phyloP scores from a whole-genome alignment of 2,797 vertebrate species.

The Rhinichthys osculus region DNA sequence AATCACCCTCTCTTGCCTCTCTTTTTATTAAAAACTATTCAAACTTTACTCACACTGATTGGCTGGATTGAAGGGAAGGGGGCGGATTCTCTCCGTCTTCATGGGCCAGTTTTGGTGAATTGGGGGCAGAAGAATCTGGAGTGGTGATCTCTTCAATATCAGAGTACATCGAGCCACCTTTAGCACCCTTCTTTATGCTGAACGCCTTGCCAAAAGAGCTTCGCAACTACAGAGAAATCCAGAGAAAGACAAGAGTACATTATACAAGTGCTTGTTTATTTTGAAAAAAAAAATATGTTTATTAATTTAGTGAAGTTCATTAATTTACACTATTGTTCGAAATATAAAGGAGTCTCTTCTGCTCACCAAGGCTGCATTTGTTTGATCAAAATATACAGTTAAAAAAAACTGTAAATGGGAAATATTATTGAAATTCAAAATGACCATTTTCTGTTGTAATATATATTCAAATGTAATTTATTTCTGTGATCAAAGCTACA shows the following conservation, averaged over 20 bases:
- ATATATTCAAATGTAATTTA: neutral
- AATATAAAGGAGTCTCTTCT: neutral
- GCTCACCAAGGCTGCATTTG: neutral
- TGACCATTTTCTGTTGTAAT: neutral
- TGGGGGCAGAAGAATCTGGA: conserved; percentile 93
- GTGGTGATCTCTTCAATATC: conserved; percentile 97
- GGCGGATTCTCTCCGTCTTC: conserved; percentile 79
- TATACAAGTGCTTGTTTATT: neutral
- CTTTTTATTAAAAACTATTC: neutral
- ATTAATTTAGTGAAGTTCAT: neutral
- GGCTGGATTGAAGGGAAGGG: conserved; percentile 77
- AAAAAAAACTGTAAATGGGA: neutral
- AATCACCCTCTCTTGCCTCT: neutral
- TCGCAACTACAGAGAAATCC: conserved; percentile 79
- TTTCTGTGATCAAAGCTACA: neutral
- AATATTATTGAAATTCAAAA: neutral
- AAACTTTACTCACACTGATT: conserved; percentile 76
- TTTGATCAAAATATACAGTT: neutral
- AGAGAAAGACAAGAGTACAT: neutral
- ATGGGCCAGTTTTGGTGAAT: conserved; percentile 93
- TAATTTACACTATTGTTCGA: neutral
- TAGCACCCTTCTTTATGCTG: conserved; percentile 96
- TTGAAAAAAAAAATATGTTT: rapidly evolving
- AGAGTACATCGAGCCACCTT: conserved; percentile 89
- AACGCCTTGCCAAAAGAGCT: conserved; percentile 99